These are phyloP conservation scores for Heliconius ismenius DNA, from an alignment of 2,888 invertebrate genomes.

Conservation along the genomic window DNA sequence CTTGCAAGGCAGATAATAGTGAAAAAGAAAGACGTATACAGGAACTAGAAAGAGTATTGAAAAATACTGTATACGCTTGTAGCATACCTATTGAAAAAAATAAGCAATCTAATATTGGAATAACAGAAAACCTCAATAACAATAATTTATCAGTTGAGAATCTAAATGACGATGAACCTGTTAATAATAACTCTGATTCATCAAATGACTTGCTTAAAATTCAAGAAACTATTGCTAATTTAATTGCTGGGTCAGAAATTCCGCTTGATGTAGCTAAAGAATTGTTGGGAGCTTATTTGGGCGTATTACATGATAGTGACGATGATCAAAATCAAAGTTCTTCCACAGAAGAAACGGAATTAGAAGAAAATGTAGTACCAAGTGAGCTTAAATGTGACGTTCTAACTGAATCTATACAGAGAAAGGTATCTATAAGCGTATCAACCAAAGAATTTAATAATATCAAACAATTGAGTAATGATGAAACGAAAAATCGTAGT, in stretches of 20 bases:
- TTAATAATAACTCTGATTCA: conserved; percentile 53
- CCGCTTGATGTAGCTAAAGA: conserved; percentile 63
- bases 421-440: conserved; percentile 59
- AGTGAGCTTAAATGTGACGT: conserved; percentile 54
- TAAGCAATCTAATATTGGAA: conserved; percentile 63
- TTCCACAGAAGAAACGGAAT: conserved; percentile 52
- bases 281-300: conserved; percentile 63
- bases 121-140: conserved; percentile 62
- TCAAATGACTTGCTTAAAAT: conserved; percentile 60
- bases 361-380: conserved; percentile 33
- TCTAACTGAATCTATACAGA: conserved; percentile 58
- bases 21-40: conserved; percentile 66
- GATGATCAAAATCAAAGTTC: conserved; percentile 49
- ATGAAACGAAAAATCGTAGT: conserved; percentile 52
- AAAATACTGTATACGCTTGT: conserved; percentile 68
- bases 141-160: conserved; percentile 49
- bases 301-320: conserved; percentile 56
- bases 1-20: conserved; percentile 50
- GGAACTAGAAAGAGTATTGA: conserved; percentile 65
- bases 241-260: conserved; percentile 62
- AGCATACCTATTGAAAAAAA: conserved; percentile 53
- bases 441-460: conserved; percentile 48
- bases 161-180: conserved; percentile 39
- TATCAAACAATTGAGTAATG: conserved; percentile 36
- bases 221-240: conserved; percentile 63